phyloP scores from a whole-genome alignment of 2,797 vertebrate species.

The Pagetopsis macropterus region DNA sequence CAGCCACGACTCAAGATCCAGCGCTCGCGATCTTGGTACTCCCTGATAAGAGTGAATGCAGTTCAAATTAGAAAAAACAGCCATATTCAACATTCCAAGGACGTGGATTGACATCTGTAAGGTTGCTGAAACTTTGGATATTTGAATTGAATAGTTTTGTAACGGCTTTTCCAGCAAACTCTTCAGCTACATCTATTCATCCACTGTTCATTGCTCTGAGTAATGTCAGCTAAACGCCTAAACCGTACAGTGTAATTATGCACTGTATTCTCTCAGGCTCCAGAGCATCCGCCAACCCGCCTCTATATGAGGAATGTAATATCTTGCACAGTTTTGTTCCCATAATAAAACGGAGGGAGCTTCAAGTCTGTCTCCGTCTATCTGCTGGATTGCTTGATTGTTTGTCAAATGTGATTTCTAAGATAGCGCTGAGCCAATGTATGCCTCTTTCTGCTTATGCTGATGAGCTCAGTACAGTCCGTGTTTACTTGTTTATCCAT shows the following conservation, averaged over 20 bases:
- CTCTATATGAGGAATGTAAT: constrained; percentile 43
- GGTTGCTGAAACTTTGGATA: constrained; percentile 21
- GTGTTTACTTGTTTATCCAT: constrained; percentile 49
- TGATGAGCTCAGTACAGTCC: constrained; percentile 16
- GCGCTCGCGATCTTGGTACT: too few relatives aligned
- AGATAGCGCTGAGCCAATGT: constrained; percentile 51
- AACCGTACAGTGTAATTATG: constrained; percentile 44
- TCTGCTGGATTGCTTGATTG: constrained; percentile 44
- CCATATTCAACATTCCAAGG: neutral
- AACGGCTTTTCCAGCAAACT: constrained; percentile 17
- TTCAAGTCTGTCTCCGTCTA: constrained; percentile 37
- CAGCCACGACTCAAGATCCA: too few relatives aligned
- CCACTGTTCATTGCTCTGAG: constrained; percentile 40
- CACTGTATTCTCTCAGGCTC: constrained; percentile 17
- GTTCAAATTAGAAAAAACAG: neutral
- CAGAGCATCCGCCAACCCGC: constrained; percentile 16
- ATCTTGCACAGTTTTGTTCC: constrained; percentile 29
- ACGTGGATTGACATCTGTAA: neutral
- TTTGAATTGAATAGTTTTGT: constrained; percentile 25
- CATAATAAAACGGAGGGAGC: constrained; percentile 41
- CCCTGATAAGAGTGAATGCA: neutral
- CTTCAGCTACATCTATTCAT: constrained; percentile 14
- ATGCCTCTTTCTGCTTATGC: constrained; percentile 16
- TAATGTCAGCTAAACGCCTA: constrained; percentile 57
- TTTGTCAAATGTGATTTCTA: constrained; percentile 59